Conservation (phyloP, 2,113 vertebrate species). For the Salminus brasiliensis region DNA sequence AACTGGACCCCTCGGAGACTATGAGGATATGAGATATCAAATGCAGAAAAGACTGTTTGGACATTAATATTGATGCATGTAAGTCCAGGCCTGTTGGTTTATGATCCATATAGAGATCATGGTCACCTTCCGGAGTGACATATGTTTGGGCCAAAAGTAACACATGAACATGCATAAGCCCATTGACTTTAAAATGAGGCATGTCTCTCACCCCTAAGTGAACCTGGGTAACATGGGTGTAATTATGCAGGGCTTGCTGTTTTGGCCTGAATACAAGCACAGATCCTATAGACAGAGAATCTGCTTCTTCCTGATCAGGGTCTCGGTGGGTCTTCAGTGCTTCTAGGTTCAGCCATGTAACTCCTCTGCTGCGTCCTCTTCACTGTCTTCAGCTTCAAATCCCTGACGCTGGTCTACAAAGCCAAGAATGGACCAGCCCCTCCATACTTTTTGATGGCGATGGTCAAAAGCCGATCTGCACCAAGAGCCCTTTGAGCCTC, state of each 20-base stretch:
- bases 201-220: slow-evolving; percentile 8
- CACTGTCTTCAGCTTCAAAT: too few relatives aligned
- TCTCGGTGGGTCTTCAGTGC: too few relatives aligned
- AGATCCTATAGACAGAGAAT: background rate
- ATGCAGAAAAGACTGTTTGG: background rate
- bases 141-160: slow-evolving; percentile 41
- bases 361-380: too few relatives aligned
- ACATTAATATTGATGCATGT: slow-evolving; percentile 46
- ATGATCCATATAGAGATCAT: slow-evolving; percentile 44
- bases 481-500: too few relatives aligned
- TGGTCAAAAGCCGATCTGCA: too few relatives aligned
- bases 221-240: slow-evolving; percentile 13
- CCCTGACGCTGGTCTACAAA: too few relatives aligned
- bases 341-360: too few relatives aligned
- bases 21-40: slow-evolving; percentile 9
- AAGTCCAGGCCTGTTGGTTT: slow-evolving; percentile 43
- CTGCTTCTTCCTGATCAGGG: too few relatives aligned
- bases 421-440: too few relatives aligned
- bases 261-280: slow-evolving; percentile 10
- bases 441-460: too few relatives aligned
- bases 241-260: slow-evolving; percentile 2
- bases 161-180: slow-evolving; percentile 54
- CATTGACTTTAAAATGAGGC: slow-evolving; percentile 45
- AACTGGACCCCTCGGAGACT: slow-evolving; percentile 13
- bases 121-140: slow-evolving; percentile 38